A percentile compares a stretch with the other conserved stretches of the same genome.
Conservation (phyloP, 2,888 invertebrate species). For the Drosophila infuscata region DNA sequence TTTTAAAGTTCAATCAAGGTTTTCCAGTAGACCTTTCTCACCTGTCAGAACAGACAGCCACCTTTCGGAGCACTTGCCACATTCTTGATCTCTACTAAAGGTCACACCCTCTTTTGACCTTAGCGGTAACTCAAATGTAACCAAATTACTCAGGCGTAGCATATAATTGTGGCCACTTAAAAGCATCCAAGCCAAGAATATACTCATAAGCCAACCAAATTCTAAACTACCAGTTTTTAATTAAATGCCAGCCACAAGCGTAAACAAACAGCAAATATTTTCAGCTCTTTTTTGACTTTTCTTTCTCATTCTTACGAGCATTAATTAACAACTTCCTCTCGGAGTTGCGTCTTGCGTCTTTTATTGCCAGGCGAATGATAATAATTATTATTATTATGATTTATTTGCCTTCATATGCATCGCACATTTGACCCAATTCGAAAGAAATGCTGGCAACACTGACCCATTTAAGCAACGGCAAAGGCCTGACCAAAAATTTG, state of each 20-base stretch:
- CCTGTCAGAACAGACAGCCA: not conserved
- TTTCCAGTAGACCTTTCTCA: not conserved
- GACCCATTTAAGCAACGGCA: conserved; percentile 64
- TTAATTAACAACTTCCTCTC: conserved; percentile 77
- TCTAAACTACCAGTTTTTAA: conserved; percentile 46
- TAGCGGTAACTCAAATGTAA: conserved; percentile 51
- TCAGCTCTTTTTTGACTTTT: conserved; percentile 29
- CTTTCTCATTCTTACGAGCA: conserved; percentile 42
- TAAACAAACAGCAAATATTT: conserved; percentile 35
- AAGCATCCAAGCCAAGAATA: conserved; percentile 9
- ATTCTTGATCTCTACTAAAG: conserved; percentile 16
- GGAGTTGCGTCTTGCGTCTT: conserved; percentile 35
- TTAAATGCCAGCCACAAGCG: conserved; percentile 38
- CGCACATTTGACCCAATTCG: conserved; percentile 75
- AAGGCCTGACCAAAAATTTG: conserved; percentile 21
- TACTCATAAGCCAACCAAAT: conserved; percentile 20
- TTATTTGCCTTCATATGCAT: conserved; percentile 59
- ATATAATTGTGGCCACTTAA: conserved; percentile 44
- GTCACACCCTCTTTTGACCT: conserved; percentile 50
- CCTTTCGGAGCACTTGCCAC: not conserved
- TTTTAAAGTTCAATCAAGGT: not conserved
- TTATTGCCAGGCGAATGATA: conserved; percentile 62
- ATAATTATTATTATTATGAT: conserved; percentile 53
- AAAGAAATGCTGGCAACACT: conserved; percentile 52
- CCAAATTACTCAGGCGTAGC: conserved; percentile 66